A percentile compares a stretch with the other conserved stretches of the same genome.
Evolutionary conservation across 2,888 invertebrate species (phyloP).

Genomic region (Thymelicus acteon): DNA sequence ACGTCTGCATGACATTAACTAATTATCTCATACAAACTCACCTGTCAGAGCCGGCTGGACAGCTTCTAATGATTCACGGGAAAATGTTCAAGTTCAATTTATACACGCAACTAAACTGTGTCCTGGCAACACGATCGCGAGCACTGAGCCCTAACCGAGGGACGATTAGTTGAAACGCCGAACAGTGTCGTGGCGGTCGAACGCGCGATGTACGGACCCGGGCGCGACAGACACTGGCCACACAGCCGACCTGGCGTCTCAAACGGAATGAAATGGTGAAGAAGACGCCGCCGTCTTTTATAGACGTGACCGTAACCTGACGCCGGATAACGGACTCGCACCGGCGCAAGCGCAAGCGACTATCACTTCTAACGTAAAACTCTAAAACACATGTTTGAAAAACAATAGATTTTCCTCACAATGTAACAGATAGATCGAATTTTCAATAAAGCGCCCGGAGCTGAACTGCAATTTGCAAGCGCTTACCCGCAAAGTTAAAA

Average conservation of each 20-base stretch:
- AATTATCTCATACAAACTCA: constrained; percentile 35
- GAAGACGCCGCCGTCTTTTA: constrained; percentile 83
- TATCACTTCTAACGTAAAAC: constrained; percentile 59
- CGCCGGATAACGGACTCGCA: constrained; percentile 82
- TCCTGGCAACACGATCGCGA: constrained; percentile 64
- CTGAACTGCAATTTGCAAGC: constrained; percentile 78
- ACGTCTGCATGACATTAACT: not conserved
- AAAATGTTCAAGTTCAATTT: constrained; percentile 60
- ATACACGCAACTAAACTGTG: constrained; percentile 75
- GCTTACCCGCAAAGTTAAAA: constrained; percentile 61
- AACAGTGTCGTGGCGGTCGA: constrained; percentile 55
- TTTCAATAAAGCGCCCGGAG: constrained; percentile 81
- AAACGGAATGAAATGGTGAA: constrained; percentile 84
- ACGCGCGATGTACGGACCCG: constrained; percentile 38
- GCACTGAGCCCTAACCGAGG: constrained; percentile 66
- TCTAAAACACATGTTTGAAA: constrained; percentile 59
- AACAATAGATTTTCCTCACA: constrained; percentile 57
- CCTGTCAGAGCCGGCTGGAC: constrained; percentile 45
- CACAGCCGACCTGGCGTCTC: constrained; percentile 73
- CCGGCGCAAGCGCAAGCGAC: constrained; percentile 59
- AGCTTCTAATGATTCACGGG: constrained; percentile 64
- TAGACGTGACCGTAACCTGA: constrained; percentile 84
- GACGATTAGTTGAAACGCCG: constrained; percentile 25
- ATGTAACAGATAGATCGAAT: constrained; percentile 78
- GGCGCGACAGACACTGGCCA: constrained; percentile 59